phyloP scores from a whole-genome alignment of 2,888 invertebrate species.

The Therioaphis trifolii region DNA sequence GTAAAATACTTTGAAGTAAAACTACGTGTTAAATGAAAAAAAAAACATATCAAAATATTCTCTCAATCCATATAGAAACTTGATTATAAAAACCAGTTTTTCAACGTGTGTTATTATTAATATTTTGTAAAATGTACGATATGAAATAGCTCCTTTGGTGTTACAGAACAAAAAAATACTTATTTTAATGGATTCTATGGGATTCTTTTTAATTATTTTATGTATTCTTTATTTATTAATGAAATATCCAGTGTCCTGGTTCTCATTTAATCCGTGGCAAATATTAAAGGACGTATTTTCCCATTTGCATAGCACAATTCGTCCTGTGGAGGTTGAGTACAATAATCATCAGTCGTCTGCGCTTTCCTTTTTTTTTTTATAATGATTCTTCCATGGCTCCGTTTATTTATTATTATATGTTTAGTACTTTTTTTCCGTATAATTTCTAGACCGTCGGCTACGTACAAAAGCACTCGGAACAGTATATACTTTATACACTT shows the following conservation, averaged over 20 bases:
- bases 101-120: background rate
- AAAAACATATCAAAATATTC: background rate
- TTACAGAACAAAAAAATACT: conserved; percentile 31
- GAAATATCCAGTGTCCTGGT: conserved; percentile 47
- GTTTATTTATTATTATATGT: conserved; percentile 60
- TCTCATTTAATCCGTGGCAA: conserved; percentile 46
- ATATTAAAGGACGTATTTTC: conserved; percentile 47
- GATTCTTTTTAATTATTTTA: conserved; percentile 3
- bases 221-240: conserved; percentile 49
- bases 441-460: conserved; percentile 54
- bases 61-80: background rate
- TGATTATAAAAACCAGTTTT: background rate
- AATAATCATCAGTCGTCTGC: conserved; percentile 60
- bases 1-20: no score
- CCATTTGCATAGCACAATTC: conserved; percentile 48
- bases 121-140: background rate
- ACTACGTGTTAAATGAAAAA: no score
- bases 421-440: conserved; percentile 34
- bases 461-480: conserved; percentile 51
- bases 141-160: conserved; percentile 17
- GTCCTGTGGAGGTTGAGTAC: conserved; percentile 43
- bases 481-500: conserved; percentile 43
- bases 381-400: conserved; percentile 50
- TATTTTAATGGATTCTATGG: conserved; percentile 38
- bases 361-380: conserved; percentile 39